Percentiles rank a stretch among this genome's conserved stretches.
Conservation (phyloP, 2,888 invertebrate species). For the Matsumyia berberina region DNA sequence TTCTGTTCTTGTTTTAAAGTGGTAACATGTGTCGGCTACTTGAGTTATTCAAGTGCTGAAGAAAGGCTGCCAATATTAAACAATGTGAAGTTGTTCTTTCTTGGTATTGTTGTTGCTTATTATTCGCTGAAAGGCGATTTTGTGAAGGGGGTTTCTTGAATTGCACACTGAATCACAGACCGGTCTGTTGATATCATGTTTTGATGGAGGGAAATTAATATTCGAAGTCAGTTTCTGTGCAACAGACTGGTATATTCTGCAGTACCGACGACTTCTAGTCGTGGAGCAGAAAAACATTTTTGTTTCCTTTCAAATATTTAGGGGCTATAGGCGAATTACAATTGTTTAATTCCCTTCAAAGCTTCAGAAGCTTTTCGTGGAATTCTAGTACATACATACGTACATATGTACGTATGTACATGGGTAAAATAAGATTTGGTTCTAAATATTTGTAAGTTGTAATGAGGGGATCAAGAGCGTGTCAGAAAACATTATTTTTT, state of each 20-base stretch:
- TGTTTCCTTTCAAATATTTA: no score
- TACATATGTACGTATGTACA: no score
- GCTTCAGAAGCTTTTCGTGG: no score
- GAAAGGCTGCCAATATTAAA: conserved; percentile 22
- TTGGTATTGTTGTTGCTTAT: conserved; percentile 3
- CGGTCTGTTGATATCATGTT: conserved; percentile 4
- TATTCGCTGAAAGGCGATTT: conserved; percentile 9
- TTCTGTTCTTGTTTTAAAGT: not conserved
- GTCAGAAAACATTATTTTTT: no score
- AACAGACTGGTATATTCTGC: conserved; percentile 17
- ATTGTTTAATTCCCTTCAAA: no score
- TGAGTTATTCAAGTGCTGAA: conserved; percentile 27
- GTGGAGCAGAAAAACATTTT: not conserved
- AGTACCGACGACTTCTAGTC: not conserved
- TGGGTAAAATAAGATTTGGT: no score
- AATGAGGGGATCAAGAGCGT: no score
- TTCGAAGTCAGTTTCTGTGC: conserved; percentile 8
- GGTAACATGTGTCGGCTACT: conserved; percentile 31
- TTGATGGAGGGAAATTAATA: not conserved
- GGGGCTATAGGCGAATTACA: no score
- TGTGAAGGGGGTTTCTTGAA: conserved; percentile 25
- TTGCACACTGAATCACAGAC: conserved; percentile 35
- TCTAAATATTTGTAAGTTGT: no score
- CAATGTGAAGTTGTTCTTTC: conserved; percentile 23
- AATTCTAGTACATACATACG: no score